These are phyloP conservation scores for Priocnemis perturbator DNA, from an alignment of 2,888 invertebrate species.

Conservation along the genomic window DNA sequence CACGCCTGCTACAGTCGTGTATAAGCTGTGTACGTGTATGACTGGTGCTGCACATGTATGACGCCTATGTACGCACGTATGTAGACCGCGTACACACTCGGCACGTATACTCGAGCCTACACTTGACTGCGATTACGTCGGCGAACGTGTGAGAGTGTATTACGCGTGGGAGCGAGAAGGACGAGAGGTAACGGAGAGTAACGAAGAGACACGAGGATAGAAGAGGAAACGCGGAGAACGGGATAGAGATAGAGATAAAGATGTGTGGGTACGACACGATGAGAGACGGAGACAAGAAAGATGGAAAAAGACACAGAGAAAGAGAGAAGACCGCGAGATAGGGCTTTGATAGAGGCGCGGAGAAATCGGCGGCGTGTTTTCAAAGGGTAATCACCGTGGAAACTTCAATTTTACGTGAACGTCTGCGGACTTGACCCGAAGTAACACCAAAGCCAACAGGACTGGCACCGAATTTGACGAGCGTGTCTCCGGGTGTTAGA, in stretches of 20 bases:
- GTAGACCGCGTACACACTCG: too few relatives aligned
- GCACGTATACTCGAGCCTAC: too few relatives aligned
- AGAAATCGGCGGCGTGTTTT: conserved; percentile 16
- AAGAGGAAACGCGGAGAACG: conserved; percentile 1
- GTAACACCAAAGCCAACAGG: conserved; percentile 15
- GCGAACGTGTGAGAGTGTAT: neutral
- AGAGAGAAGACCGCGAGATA: conserved; percentile 5
- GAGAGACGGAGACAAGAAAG: neutral
- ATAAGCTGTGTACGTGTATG: neutral
- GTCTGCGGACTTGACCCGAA: neutral
- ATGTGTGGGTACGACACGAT: neutral
- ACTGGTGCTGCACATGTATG: too few relatives aligned
- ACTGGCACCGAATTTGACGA: conserved; percentile 17
- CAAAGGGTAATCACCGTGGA: conserved; percentile 11
- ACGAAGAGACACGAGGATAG: neutral
- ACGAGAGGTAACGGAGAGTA: conserved; percentile 1
- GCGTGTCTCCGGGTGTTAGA: conserved; percentile 13
- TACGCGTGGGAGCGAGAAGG: conserved; percentile 6
- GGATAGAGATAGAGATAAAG: conserved; percentile 8
- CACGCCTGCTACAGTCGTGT: conserved; percentile 12
- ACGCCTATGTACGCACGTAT: too few relatives aligned
- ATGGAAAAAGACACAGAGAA: neutral
- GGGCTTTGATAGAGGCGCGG: neutral
- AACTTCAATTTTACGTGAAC: conserved; percentile 29
- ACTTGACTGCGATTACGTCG: neutral